Evolutionary conservation across 2,113 vertebrate genomes (phyloP).

Genomic region (Heterocephalus glaber): DNA sequence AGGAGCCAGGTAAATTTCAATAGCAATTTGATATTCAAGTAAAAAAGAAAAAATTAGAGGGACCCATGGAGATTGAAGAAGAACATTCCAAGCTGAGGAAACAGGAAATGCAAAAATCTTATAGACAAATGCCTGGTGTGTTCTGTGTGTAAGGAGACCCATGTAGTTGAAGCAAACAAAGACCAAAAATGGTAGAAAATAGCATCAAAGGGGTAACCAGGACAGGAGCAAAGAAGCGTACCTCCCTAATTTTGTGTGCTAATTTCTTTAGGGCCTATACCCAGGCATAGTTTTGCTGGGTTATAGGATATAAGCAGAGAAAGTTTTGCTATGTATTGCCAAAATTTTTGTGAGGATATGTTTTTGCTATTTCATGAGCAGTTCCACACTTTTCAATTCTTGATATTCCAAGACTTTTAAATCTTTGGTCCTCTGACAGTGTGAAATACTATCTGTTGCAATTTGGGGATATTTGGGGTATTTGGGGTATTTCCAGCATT

Average conservation of each 20-base stretch:
- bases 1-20: neutral
- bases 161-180: neutral
- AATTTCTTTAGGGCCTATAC: neutral
- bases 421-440: neutral
- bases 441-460: neutral
- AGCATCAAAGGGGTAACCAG: neutral
- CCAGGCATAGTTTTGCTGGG: neutral
- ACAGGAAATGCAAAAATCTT: neutral
- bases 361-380: neutral
- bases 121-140: neutral
- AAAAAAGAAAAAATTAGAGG: neutral
- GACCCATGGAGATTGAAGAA: neutral
- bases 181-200: neutral
- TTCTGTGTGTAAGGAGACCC: neutral
- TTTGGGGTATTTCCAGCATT: neutral
- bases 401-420: neutral
- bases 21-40: neutral
- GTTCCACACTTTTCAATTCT: constrained; percentile 5
- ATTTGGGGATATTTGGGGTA: neutral
- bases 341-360: neutral
- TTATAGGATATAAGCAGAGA: neutral
- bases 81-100: neutral
- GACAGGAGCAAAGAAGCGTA: rapidly evolving
- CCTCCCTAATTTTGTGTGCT: neutral
- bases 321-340: neutral